Conservation (phyloP, 2,888 invertebrate genomes). For the Chirona hameri region DNA sequence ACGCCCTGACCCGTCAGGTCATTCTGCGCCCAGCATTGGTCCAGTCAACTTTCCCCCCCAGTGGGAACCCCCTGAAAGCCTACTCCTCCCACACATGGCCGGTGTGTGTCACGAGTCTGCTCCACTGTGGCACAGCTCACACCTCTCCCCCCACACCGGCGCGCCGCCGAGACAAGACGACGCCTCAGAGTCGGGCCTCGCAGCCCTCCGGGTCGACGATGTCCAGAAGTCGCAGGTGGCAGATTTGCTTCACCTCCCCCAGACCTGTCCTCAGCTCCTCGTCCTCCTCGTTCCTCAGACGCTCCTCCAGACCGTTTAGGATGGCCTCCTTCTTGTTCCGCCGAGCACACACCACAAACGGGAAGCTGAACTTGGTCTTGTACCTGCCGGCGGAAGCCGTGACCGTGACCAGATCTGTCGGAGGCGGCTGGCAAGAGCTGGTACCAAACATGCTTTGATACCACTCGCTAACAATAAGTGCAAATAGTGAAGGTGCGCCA, state of each 20-base stretch:
- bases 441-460: background rate
- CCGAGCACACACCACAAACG: conserved; percentile 64
- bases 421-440: background rate
- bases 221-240: conserved; percentile 57
- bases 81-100: no score
- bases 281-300: conserved; percentile 51
- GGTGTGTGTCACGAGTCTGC: no score
- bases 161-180: no score
- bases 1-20: no score
- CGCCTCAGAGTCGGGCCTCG: background rate
- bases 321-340: conserved; percentile 60
- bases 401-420: background rate
- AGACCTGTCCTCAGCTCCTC: conserved; percentile 57
- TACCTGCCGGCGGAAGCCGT: conserved; percentile 51
- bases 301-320: conserved; percentile 54
- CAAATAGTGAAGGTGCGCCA: no score
- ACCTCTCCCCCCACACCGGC: background rate
- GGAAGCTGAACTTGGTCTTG: conserved; percentile 62
- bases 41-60: no score
- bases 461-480: no score
- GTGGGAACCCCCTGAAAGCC: no score
- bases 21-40: no score
- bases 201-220: conserved; percentile 42
- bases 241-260: conserved; percentile 66
- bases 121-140: background rate